Evolutionary conservation across 2,888 invertebrate genomes (phyloP), one percentile per base, ranked within the genome.

Genomic region (Tiliacea citrago): DNA sequence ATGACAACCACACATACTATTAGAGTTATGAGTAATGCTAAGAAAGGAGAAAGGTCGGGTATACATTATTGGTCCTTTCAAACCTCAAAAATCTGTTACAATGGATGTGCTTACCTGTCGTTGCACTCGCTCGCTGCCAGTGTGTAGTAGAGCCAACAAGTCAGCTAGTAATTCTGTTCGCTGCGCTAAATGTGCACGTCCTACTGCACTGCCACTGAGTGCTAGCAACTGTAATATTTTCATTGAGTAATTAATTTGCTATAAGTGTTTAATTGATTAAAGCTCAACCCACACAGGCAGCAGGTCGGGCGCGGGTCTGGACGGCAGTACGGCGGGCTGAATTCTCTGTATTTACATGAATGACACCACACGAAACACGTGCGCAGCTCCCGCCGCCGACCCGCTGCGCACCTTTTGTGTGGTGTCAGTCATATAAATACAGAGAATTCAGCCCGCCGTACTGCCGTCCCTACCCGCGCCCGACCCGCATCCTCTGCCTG

Each of bases 91-190:
- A 51, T 2, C 16, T n/a, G 10, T 5, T 24, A 7, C 2, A 39
- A 1, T 51, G 16, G 10, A 18, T 39, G 16, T 6, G 51, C 2
- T 66, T 91, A 98, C 99, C 97, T 99, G 99, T 93, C 99, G 97
- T 92, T 99, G 99, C 1, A 99, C 99, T 76, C 99, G 97, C 70
- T 99, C 99, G 88, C 99, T 99, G 75, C 99, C 99, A 0, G 99
- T 99, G 91, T 99, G 99, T 49, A 99, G 95, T 12, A 99, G 96
- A 80, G 98, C 98, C 58, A 99, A 95, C 47, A 99, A 95, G 94
- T 99, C 99, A 53, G 98, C 97, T 2, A 99, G 96, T 68, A 99
- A 94, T 47, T 98, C 98, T 66, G 98, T 97, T 89, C 99, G 99
- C 90, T 99, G 98, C 0, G 99, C 98, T 21, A 99, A 96, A 93